phyloP scores from a whole-genome alignment of 2,113 vertebrate genomes.

The Zootoca vivipara region DNA sequence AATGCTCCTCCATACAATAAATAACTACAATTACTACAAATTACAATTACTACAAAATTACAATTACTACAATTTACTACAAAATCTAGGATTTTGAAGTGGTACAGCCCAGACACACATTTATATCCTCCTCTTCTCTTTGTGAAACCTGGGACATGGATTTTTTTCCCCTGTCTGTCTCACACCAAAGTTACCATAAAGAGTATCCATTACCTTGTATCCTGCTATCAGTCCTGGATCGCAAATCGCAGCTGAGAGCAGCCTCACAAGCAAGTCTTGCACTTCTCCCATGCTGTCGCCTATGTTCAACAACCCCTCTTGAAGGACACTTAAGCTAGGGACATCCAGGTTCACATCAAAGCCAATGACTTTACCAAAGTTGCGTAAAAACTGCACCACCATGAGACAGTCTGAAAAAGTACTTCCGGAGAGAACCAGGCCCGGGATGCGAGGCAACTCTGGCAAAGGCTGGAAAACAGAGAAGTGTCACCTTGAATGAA shows the following conservation, averaged over 20 bases:
- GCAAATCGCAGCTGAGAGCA: conserved; percentile 89
- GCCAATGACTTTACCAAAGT: conserved; percentile 92
- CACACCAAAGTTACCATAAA: neutral
- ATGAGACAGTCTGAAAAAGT: conserved; percentile 92
- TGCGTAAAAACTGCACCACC: conserved; percentile 92
- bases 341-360: conserved; percentile 83
- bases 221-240: conserved; percentile 91
- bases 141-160: neutral
- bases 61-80: too few relatives aligned
- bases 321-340: conserved; percentile 85
- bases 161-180: neutral
- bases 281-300: conserved; percentile 85
- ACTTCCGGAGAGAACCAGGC: conserved; percentile 86
- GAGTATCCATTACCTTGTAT: conserved; percentile 84
- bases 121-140: neutral
- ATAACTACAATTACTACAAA: too few relatives aligned
- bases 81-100: neutral
- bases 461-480: conserved; percentile 83
- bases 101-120: neutral
- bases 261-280: conserved; percentile 90
- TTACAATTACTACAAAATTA: too few relatives aligned
- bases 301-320: conserved; percentile 90
- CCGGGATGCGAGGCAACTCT: conserved; percentile 86
- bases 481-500: neutral
- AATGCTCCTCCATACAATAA: neutral